Conservation (phyloP, 2,113 vertebrate genomes). For the Pipra filicauda region DNA sequence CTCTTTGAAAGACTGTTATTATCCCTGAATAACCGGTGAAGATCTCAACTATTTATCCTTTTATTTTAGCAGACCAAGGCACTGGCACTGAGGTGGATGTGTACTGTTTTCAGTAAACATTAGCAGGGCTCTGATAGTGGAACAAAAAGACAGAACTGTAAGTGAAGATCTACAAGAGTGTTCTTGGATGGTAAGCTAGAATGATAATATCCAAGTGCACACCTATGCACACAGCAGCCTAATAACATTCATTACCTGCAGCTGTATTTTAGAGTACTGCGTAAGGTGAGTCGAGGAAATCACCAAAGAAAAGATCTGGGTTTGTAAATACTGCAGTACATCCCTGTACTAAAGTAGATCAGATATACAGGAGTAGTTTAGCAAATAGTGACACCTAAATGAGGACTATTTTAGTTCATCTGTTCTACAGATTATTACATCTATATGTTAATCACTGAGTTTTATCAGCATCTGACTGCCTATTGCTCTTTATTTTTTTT, state of each 20-base stretch:
- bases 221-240: background rate
- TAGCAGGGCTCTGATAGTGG: background rate
- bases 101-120: background rate
- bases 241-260: fast-evolving
- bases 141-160: background rate
- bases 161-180: background rate
- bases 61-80: background rate
- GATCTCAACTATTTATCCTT: background rate
- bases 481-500: background rate
- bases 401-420: background rate
- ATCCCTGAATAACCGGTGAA: background rate
- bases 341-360: background rate
- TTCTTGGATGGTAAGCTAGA: background rate
- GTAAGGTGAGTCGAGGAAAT: background rate
- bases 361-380: background rate
- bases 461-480: background rate
- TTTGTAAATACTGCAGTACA: background rate
- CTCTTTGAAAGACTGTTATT: background rate
- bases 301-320: background rate
- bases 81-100: background rate
- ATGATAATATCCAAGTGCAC: background rate
- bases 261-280: background rate
- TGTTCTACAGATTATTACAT: background rate
- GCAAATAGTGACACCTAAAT: background rate
- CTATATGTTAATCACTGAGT: fast-evolving